Evolutionary conservation across 2,797 vertebrate genomes (phyloP).

Genomic region (Catharus ustulatus): DNA sequence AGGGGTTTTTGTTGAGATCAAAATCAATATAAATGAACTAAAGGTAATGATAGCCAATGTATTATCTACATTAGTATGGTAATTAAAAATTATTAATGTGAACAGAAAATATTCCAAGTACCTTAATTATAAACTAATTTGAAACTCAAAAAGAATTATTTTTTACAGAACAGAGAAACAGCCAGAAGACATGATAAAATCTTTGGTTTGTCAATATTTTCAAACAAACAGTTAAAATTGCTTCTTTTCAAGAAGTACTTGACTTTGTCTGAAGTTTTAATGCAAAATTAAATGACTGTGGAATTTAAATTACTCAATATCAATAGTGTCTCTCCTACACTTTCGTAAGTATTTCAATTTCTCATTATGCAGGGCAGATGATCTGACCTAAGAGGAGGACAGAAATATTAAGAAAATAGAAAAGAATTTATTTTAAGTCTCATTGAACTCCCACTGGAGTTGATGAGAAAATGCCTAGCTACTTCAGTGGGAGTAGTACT

Average conservation of each 20-base stretch:
- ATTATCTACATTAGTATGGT: neutral
- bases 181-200: neutral
- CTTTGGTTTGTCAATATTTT: neutral
- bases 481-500: constrained; percentile 27
- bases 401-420: constrained; percentile 28
- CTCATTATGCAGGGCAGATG: constrained; percentile 6
- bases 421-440: constrained; percentile 6
- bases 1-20: neutral
- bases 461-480: neutral
- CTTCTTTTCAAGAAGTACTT: neutral
- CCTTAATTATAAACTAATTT: neutral
- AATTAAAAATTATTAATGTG: neutral
- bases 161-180: neutral
- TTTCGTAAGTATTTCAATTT: neutral
- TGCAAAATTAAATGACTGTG: neutral
- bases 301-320: neutral
- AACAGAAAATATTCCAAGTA: neutral
- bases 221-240: neutral
- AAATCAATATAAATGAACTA: neutral
- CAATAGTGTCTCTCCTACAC: neutral
- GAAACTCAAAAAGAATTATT: neutral
- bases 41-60: neutral
- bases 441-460: constrained; percentile 32
- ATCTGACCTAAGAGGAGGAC: neutral
- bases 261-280: neutral